Evolutionary conservation across 1,140 invertebrate species (phyloP).

Genomic region (Choristoneura fumiferana): DNA sequence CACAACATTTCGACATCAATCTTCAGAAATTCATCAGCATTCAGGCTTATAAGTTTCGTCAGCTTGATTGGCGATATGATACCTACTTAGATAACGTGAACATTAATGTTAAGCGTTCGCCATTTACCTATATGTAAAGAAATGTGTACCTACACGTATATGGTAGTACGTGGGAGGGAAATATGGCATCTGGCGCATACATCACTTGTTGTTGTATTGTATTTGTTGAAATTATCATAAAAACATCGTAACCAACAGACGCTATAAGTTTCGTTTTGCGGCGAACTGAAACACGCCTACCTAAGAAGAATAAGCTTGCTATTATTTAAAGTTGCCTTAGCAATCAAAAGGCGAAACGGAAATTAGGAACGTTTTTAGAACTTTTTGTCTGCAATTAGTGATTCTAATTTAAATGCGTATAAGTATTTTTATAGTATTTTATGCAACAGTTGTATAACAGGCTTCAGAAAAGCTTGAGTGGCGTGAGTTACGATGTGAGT

Average conservation of each 20-base stretch:
- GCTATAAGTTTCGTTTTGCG: no score
- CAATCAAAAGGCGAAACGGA: slow-evolving; percentile 5
- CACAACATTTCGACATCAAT: slow-evolving; percentile 12
- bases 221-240: no score
- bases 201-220: no score
- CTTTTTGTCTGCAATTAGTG: slow-evolving; percentile 8
- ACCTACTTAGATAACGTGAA: background rate
- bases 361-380: slow-evolving; percentile 5
- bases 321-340: background rate
- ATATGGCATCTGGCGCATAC: no score
- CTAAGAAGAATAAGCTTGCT: background rate
- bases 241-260: no score
- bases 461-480: no score
- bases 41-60: background rate
- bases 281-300: background rate
- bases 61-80: background rate
- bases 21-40: background rate
- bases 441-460: no score
- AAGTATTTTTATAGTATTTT: no score
- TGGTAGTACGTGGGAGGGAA: no score
- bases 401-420: background rate
- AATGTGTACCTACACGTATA: no score
- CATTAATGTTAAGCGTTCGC: background rate
- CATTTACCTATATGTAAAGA: background rate
- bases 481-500: no score